A percentile compares a stretch with the other conserved stretches of the same genome.
Evolutionary conservation across 1,140 invertebrate genomes (phyloP).

Genomic region (Lutraria rhynchaena): DNA sequence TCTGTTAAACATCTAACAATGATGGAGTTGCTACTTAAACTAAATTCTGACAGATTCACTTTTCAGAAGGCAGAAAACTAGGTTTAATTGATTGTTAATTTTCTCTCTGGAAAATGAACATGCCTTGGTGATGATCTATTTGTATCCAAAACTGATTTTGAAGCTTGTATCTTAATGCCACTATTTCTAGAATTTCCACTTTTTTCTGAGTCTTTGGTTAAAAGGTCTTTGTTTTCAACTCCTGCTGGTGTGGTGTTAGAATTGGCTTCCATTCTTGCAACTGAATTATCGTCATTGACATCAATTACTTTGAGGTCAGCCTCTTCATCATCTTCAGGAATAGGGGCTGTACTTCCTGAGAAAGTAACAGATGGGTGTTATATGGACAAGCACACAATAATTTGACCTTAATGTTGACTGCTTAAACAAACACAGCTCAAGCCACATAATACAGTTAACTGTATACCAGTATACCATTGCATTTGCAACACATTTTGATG

Average conservation of each 20-base stretch:
- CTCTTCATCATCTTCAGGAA: constrained; percentile 28
- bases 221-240: background rate
- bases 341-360: constrained; percentile 9
- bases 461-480: background rate
- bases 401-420: no score
- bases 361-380: background rate
- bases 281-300: background rate
- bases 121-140: background rate
- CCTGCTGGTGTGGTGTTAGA: background rate
- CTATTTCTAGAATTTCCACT: background rate
- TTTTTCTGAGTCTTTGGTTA: background rate
- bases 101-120: no score
- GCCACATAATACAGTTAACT: background rate
- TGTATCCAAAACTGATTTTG: background rate
- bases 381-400: background rate
- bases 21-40: no score
- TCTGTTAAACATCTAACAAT: no score
- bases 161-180: background rate
- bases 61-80: no score
- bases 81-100: no score
- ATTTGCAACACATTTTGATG: background rate
- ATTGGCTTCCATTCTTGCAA: background rate
- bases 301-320: background rate
- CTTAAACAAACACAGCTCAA: no score
- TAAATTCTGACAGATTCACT: no score